Evolutionary conservation across 2,797 vertebrate species (phyloP), one percentile per base, ranked within the genome.

Genomic region (Sebastes diaconus): DNA sequence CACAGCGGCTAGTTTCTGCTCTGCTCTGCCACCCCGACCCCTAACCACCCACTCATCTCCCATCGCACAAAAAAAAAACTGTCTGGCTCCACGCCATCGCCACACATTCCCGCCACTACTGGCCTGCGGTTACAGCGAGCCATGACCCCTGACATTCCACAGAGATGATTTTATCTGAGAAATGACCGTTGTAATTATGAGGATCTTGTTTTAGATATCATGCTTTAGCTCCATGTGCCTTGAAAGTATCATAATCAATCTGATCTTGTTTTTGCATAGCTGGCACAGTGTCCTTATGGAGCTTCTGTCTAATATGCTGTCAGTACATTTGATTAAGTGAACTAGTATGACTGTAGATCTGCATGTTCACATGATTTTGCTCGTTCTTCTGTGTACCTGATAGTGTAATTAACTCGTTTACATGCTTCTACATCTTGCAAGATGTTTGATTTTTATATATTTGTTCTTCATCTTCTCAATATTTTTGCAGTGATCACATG

Each of bases 11-110:
- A 30, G n/a, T 78, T 79, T 75, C 20, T 76, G 61, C 75, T 55
- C 46, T 64, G 65, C 57, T 32, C 27, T 46, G 81, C 80, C 64
- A 75, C 59, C 59, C 30, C 73, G 1, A 30, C 14, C 39, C 36
- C 66, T 2, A 34, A 65, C 72, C 80, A 80, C 79, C 85, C 73
- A 73, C 80, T 78, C 76, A 46, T 68, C 77, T 81, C 80, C 73
- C 78, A 84, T 63, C 8, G 16, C 54, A 68, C 50, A 14, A 30
- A 50, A 64, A 14, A 30, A 80, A 46, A 46, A 46, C 34, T 9
- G 11, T 14, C 81, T 66, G 72, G 79, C 82, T 27, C 13, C 29
- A 6, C 6, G 42, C 76, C 84, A 64, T 39, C 67, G 0, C 63
- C n/a, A 13, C 80, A 65, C 42, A 50, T 80, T 90, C 70, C 67